These are phyloP conservation scores for Icerya purchasi DNA, from an alignment of 2,888 invertebrate species.

Conservation along the genomic window DNA sequence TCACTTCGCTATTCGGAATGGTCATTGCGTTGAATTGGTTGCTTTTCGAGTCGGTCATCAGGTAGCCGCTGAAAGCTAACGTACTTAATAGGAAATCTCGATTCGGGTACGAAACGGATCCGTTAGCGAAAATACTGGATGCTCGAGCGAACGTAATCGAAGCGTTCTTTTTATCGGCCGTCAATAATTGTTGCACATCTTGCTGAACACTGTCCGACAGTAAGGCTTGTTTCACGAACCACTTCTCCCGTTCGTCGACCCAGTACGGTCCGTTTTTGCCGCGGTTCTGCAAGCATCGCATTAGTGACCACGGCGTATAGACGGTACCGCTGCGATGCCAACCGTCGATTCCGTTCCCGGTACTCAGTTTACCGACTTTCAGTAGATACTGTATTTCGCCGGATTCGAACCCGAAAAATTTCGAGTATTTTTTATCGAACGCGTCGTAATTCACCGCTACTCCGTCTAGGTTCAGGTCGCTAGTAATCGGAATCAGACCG, in stretches of 20 bases:
- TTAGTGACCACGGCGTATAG: neutral
- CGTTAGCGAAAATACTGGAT: neutral
- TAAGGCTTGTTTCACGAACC: neutral
- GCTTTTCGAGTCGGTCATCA: neutral
- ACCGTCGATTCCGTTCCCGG: neutral
- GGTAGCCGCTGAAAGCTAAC: neutral
- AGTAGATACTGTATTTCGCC: neutral
- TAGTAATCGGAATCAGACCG: neutral
- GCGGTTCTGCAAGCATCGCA: neutral
- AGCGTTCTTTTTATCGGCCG: no score
- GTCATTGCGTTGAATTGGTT: neutral
- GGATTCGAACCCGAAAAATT: neutral
- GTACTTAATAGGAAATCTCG: neutral
- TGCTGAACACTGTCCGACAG: neutral
- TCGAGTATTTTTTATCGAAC: no score
- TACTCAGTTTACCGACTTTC: neutral
- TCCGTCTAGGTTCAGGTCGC: neutral
- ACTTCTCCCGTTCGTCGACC: neutral
- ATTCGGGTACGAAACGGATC: neutral
- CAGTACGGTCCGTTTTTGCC: neutral
- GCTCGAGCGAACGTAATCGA: neutral
- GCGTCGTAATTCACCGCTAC: no score
- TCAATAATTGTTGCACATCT: neutral
- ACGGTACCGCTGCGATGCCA: neutral
- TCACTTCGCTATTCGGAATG: neutral